Percentiles rank a stretch among this genome's conserved stretches.
These are phyloP conservation scores for Bembecia ichneumoniformis DNA, from an alignment of 2,888 invertebrate species.

Conservation along the genomic window DNA sequence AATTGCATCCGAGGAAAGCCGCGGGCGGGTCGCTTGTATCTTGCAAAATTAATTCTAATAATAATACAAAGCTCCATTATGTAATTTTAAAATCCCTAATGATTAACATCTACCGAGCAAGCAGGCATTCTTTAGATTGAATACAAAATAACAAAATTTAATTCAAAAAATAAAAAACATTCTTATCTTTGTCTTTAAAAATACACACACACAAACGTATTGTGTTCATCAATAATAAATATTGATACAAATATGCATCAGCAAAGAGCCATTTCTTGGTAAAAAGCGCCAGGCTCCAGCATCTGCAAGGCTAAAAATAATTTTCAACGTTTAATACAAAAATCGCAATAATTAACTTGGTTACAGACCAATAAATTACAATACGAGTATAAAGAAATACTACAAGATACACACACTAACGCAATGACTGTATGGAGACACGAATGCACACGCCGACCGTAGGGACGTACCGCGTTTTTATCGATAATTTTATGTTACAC, in stretches of 20 bases:
- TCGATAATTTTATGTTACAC: not conserved
- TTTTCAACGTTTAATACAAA: conserved; percentile 72
- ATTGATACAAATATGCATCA: conserved; percentile 7
- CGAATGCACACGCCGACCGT: conserved; percentile 18
- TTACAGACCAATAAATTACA: conserved; percentile 73
- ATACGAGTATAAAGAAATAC: conserved; percentile 66
- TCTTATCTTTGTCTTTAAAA: not conserved
- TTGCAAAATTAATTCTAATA: too few species aligned
- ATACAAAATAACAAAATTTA: not conserved
- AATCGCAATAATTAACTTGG: conserved; percentile 73
- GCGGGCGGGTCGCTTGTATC: too few species aligned
- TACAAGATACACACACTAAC: conserved; percentile 45
- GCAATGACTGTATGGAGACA: conserved; percentile 11
- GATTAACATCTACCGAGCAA: too few species aligned
- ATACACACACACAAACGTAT: conserved; percentile 1
- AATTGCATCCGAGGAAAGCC: too few species aligned
- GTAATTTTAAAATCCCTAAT: too few species aligned
- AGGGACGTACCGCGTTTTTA: conserved; percentile 12
- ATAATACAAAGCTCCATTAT: too few species aligned
- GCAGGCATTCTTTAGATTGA: too few species aligned
- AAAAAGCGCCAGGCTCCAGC: conserved; percentile 41
- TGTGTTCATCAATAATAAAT: conserved; percentile 1
- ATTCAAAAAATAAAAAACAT: conserved; percentile 2
- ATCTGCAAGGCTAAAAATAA: conserved; percentile 66
- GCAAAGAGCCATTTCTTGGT: conserved; percentile 19